Evolutionary conservation across 1,140 invertebrate genomes (phyloP), one percentile per base, ranked within the genome.

Genomic region (Lordiphosa stackelbergi): DNA sequence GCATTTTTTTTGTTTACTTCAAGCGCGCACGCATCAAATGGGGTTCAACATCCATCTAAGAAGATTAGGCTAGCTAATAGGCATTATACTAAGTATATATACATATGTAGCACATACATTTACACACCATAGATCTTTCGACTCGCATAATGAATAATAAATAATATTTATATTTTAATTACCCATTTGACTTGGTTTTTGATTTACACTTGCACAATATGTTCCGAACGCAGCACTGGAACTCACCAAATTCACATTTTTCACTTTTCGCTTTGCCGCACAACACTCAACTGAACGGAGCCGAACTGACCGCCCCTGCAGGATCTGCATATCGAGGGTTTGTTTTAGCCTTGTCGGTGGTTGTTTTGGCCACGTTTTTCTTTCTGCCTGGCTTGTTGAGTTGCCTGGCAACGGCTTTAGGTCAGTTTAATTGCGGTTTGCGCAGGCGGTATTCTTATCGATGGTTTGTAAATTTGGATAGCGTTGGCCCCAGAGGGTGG

Each of bases 21-120:
- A 48, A 24, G 40, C 38, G 52, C 37, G 53, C 66, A 59, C 66
- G 53, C 66, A 61, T 53, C 75, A 57, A 66, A 68, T 57, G 70
- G 75, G 75, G 75, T 79, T 79, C 75, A 81, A 81, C 71, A 79
- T 81, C 75, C 72, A 79, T 75, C 66, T 73, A 79, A 69, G 45
- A 60, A 79, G 75, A 79, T 79, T 79, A 79, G 75, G 58, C 63
- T 43, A 51, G 41, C 55, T 42, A 46, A 51, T 57, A 71, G 59
- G 69, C 52, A 69, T 57, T 52, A 51, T 51, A 52, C 53, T 53
- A 54, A 49, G 31, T 52, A 60, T 58, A 53, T 43, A 49, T 13
- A 52, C 5, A 24, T 19, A 19, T 11, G 53, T 45, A 37, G 13
- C 45, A 54, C 41, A 54, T 54, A 53, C 42, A 47, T 5, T 24